These are phyloP conservation scores for Dendropsophus ebraccatus DNA, from an alignment of 2,113 vertebrate species.

Conservation along the genomic window DNA sequence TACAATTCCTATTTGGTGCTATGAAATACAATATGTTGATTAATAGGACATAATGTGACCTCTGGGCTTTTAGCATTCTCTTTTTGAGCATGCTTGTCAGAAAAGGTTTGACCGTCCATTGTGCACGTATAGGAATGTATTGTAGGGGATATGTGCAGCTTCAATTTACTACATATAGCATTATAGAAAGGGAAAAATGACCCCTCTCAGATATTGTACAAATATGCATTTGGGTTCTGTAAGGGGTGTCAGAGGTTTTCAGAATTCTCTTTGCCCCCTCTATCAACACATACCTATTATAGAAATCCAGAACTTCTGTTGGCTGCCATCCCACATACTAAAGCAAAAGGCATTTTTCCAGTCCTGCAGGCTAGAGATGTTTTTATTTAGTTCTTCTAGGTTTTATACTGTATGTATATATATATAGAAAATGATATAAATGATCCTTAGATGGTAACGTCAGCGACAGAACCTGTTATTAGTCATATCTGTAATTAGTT, in stretches of 20 bases:
- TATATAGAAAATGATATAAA: constrained; percentile 31
- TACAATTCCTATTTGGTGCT: constrained; percentile 40
- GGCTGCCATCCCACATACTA: constrained; percentile 66
- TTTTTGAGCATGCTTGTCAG: constrained; percentile 11
- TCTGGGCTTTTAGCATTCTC: constrained; percentile 21
- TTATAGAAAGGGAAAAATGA: constrained; percentile 2
- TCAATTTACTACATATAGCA: neutral
- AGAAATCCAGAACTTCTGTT: constrained; percentile 68
- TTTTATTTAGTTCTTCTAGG: constrained; percentile 34
- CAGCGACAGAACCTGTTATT: constrained; percentile 29
- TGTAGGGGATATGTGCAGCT: neutral
- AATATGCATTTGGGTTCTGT: neutral
- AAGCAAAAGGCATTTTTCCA: constrained; percentile 72
- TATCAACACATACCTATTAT: constrained; percentile 69
- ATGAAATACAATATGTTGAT: constrained; percentile 45
- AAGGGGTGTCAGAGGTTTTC: neutral
- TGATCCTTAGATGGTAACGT: constrained; percentile 26
- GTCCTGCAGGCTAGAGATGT: constrained; percentile 33
- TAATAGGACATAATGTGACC: constrained; percentile 46
- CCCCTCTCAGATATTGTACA: constrained; percentile 1
- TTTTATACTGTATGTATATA: neutral
- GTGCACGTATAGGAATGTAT: neutral
- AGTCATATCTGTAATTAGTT: constrained; percentile 30
- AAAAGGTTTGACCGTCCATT: constrained; percentile 22
- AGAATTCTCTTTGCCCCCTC: constrained; percentile 60